phyloP scores from a whole-genome alignment of 2,888 invertebrate species.

The Melanotus villosus region DNA sequence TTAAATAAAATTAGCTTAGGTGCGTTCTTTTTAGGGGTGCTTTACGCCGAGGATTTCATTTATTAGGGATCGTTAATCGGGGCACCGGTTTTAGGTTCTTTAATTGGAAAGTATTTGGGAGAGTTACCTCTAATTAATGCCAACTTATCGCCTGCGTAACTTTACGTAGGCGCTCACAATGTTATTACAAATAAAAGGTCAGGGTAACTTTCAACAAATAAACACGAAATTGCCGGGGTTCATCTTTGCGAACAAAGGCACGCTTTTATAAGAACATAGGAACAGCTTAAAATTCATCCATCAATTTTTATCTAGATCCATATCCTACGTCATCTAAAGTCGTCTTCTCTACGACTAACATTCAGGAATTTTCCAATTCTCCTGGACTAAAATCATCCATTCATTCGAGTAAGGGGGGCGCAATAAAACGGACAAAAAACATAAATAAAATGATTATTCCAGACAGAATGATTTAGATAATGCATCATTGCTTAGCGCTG shows the following conservation, averaged over 20 bases:
- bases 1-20: too few species aligned
- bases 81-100: background rate
- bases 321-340: background rate
- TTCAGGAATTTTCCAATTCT: conserved; percentile 1
- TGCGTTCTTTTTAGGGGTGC: background rate
- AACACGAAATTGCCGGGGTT: too few species aligned
- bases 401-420: conserved; percentile 23
- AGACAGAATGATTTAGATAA: conserved; percentile 32
- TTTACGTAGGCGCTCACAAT: background rate
- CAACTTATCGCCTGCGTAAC: background rate
- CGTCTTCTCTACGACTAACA: background rate
- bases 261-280: too few species aligned
- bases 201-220: too few species aligned
- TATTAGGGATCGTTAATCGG: background rate
- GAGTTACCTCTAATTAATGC: background rate
- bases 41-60: conserved; percentile 7
- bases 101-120: conserved; percentile 1
- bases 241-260: too few species aligned
- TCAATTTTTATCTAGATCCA: conserved; percentile 3
- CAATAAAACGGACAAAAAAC: conserved; percentile 33
- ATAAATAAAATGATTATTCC: conserved; percentile 32
- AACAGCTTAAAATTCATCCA: too few species aligned
- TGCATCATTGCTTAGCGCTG: conserved; percentile 32
- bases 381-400: conserved; percentile 16
- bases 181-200: background rate